phyloP scores from a whole-genome alignment of 2,797 vertebrate genomes.

The Taenioides sp. region DNA sequence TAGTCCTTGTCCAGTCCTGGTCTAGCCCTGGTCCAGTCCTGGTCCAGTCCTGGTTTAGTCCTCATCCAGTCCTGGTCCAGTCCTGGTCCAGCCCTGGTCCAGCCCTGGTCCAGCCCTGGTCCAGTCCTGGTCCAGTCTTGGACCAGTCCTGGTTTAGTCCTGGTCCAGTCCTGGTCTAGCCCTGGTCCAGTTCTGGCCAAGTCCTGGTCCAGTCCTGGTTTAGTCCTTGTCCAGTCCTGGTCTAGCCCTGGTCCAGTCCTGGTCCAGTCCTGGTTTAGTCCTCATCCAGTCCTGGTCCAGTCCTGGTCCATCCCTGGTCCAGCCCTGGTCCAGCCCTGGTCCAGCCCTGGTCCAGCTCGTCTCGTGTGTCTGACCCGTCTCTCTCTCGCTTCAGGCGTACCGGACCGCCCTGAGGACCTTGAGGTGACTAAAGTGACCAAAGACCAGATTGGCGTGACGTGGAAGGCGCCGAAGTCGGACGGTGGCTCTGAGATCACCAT shows the following conservation, averaged over 20 bases:
- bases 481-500: constrained; percentile 94
- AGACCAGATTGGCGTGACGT: constrained; percentile 85
- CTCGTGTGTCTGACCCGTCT: not conserved
- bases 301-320: not conserved
- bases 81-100: no score
- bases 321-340: no score
- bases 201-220: no score
- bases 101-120: no score
- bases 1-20: not conserved
- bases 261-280: not conserved
- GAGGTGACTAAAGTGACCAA: constrained; percentile 91
- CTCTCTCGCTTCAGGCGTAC: constrained; percentile 78
- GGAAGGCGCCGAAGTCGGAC: constrained; percentile 93
- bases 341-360: not conserved
- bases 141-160: no score
- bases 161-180: not conserved
- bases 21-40: not conserved
- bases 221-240: no score
- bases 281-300: no score
- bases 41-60: no score
- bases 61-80: no score
- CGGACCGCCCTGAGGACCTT: constrained; percentile 95
- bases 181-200: no score
- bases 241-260: no score
- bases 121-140: not conserved